Conservation (phyloP, 2,797 vertebrate species). For the Tokudaia muenninki region DNA sequence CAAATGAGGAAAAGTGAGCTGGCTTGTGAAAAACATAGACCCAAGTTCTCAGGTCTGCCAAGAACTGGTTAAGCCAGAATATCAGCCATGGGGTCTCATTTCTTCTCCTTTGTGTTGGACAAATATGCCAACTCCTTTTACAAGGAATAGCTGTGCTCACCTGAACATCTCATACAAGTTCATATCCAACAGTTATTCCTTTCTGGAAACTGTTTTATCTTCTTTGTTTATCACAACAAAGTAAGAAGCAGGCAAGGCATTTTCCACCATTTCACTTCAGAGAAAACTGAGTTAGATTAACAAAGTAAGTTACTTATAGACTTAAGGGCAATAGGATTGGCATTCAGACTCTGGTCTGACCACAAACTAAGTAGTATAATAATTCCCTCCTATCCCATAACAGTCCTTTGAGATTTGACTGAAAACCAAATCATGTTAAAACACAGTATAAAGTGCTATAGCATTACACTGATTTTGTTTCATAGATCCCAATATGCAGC, state of each 20-base stretch:
- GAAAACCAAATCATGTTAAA: neutral
- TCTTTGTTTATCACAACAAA: neutral
- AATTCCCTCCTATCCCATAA: neutral
- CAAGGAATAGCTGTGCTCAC: neutral
- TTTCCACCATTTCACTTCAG: neutral
- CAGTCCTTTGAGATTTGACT: neutral
- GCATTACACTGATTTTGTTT: neutral
- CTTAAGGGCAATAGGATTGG: neutral
- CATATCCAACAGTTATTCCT: neutral
- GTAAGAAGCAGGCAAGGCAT: neutral
- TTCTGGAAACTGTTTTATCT: neutral
- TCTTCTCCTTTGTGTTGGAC: neutral
- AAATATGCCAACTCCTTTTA: neutral
- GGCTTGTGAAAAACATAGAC: neutral
- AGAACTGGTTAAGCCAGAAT: neutral
- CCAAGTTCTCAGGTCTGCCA: constrained; percentile 34
- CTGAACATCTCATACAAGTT: neutral
- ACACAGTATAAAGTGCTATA: constrained; percentile 3
- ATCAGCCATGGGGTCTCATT: neutral
- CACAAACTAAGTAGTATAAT: neutral
- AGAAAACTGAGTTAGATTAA: constrained; percentile 19
- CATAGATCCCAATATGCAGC: neutral
- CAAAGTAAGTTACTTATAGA: neutral
- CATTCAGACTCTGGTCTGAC: neutral
- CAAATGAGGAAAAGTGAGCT: neutral